phyloP scores from a whole-genome alignment of 30 jellyfish, hydroid and myxozoan genomes.

The Mastigias papua region DNA sequence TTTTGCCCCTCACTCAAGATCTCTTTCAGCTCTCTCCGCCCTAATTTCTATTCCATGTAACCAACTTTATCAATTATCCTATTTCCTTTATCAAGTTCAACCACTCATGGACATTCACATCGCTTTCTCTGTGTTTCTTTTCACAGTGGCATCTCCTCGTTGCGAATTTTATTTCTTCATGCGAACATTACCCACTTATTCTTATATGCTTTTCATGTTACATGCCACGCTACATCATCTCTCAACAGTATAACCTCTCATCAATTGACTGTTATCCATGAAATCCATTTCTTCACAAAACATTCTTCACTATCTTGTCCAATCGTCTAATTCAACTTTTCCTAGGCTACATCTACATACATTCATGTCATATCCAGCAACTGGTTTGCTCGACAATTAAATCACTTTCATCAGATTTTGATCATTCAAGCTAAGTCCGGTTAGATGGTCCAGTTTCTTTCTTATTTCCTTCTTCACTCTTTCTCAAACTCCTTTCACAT shows the following conservation, averaged over 20 bases:
- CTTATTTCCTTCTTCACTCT: neutral
- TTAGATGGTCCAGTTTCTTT: neutral
- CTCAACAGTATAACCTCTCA: neutral
- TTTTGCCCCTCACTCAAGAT: neutral
- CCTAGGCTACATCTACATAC: neutral
- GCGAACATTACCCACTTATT: neutral
- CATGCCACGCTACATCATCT: neutral
- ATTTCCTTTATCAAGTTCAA: neutral
- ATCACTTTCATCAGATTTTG: neutral
- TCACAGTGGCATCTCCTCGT: neutral
- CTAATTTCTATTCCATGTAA: neutral
- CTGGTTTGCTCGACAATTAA: neutral
- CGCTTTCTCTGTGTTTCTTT: neutral
- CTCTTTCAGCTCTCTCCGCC: neutral
- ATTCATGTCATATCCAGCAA: neutral
- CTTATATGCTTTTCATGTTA: neutral
- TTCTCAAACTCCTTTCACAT: neutral
- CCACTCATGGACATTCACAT: neutral
- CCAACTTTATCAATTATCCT: neutral
- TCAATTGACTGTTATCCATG: neutral
- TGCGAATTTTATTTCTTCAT: neutral
- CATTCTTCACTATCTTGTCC: neutral
- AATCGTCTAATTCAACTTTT: neutral
- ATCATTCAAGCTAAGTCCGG: neutral
- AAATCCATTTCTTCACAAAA: neutral